Percentiles rank a stretch among this genome's conserved stretches.
phyloP scores from a whole-genome alignment of 2,113 vertebrate species.

The Rostratula benghalensis region DNA sequence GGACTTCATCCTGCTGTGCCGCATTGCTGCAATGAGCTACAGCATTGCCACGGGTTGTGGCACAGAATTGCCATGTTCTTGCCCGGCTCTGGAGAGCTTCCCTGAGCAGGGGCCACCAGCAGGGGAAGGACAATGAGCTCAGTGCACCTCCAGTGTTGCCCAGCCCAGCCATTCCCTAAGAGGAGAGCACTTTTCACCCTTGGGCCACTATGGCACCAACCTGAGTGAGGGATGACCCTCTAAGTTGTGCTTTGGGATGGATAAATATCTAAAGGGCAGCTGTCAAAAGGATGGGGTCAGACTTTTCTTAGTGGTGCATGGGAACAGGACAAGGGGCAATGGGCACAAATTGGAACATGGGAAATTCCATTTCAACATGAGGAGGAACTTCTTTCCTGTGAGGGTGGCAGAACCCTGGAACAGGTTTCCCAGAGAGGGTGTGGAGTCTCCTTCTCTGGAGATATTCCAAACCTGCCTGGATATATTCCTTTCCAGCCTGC shows the following conservation, averaged over 20 bases:
- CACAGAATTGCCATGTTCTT: background rate
- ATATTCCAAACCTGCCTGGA: too few relatives aligned
- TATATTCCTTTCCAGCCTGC: too few relatives aligned
- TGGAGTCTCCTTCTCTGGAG: too few relatives aligned
- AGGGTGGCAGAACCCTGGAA: too few relatives aligned
- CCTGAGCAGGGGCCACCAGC: background rate
- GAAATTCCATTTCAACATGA: too few relatives aligned
- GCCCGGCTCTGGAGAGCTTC: background rate
- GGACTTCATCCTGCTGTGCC: background rate
- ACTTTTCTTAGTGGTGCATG: too few relatives aligned
- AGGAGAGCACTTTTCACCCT: background rate
- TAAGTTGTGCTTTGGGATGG: background rate
- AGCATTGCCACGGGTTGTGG: rapidly evolving
- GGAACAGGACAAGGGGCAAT: too few relatives aligned
- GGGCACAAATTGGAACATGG: too few relatives aligned
- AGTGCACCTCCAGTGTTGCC: background rate
- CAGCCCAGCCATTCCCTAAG: background rate
- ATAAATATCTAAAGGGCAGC: too few relatives aligned
- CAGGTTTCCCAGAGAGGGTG: too few relatives aligned
- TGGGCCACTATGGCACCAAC: rapidly evolving
- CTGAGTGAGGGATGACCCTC: background rate
- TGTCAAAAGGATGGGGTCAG: too few relatives aligned
- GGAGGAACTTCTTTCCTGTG: too few relatives aligned
- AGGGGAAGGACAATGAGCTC: background rate
- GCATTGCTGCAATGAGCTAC: background rate